Conservation (phyloP, 2,888 invertebrate genomes). For the Sisyra terminalis region DNA sequence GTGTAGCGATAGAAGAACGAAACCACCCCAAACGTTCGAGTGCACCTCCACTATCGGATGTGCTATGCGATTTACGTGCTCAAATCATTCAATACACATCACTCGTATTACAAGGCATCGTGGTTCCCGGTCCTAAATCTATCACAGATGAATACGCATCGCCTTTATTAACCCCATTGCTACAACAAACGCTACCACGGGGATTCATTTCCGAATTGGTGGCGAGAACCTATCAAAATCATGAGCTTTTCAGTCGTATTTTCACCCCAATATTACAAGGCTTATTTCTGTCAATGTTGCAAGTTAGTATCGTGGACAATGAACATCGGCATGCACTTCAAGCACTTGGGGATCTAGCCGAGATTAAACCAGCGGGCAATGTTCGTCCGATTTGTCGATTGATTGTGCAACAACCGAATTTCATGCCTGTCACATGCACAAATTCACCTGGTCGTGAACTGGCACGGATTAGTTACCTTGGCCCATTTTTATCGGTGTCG, state of each 20-base stretch:
- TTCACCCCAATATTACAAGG: conserved; percentile 54
- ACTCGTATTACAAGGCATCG: conserved; percentile 35
- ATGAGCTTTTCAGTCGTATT: conserved; percentile 38
- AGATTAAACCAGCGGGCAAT: conserved; percentile 51
- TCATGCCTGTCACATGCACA: conserved; percentile 53
- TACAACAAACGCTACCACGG: conserved; percentile 53
- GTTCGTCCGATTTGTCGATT: conserved; percentile 62
- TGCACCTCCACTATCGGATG: conserved; percentile 51
- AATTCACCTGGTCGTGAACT: conserved; percentile 69
- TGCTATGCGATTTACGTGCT: conserved; percentile 38
- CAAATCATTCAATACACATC: conserved; percentile 37
- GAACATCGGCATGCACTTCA: conserved; percentile 49
- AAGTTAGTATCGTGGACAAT: conserved; percentile 51
- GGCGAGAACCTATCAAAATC: conserved; percentile 40
- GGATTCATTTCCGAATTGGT: conserved; percentile 43
- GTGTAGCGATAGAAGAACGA: conserved; percentile 55
- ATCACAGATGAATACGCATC: conserved; percentile 35
- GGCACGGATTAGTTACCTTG: conserved; percentile 68
- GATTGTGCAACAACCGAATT: conserved; percentile 49
- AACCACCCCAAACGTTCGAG: conserved; percentile 62
- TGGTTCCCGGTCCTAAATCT: conserved; percentile 26
- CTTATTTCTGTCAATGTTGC: conserved; percentile 48
- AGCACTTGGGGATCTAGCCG: conserved; percentile 63
- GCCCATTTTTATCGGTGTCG: conserved; percentile 82
- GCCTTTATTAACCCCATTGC: conserved; percentile 47